Base-by-base conservation (phyloP, 1,140 invertebrate genomes). In the Caenorhabditis brenneri region DNA sequence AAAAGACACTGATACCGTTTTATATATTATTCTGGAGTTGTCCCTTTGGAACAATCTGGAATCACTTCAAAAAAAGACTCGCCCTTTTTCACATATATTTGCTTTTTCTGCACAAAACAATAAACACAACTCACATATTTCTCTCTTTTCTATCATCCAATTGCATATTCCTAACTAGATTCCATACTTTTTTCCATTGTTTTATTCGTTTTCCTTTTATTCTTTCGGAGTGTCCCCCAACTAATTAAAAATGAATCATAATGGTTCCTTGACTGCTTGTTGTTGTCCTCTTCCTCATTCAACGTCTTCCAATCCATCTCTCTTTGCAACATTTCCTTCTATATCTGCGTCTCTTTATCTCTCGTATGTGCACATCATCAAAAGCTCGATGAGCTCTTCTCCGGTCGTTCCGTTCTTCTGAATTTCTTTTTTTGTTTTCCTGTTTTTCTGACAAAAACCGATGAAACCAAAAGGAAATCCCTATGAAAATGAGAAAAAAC, bases 161-260 rank as follows among this genome's bases (percentile, higher is more conserved):
- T 46, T 46, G 9, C 42, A 16, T 12, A 46, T 46, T 46, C 42
- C 42, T 12, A 12, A 46, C 42, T 46, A 9, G 16, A n/a, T n/a
- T 51, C n/a, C 15, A 29, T 19, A 27, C 29, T 19, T 24, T 58
- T 58, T 58, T 58, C 55, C 24, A 29, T 16, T 58, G 22, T 12
- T n/a, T 65, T 6, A 15, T 42, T 74, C 3, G 22, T 10, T 24
- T 3, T 74, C 3, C n/a, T 31, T 24, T 22, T 46, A 22, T 42
- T 24, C 42, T 22, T 29, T 10, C 29, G 15, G 31, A 24, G 7
- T 16, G 65, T 22, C 36, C 31, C 60, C 12, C 33, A 19, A 42
- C 65, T 74, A 74, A 74, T 74, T 74, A 74, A 42, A 74, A 39
- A 42, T 74, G 65, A 74, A 74, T 74, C 33, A 42, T 74, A 24